Evolutionary conservation across 2,797 vertebrate species (phyloP), one percentile per base, ranked within the genome.

Genomic region (Muscicapa comitata): DNA sequence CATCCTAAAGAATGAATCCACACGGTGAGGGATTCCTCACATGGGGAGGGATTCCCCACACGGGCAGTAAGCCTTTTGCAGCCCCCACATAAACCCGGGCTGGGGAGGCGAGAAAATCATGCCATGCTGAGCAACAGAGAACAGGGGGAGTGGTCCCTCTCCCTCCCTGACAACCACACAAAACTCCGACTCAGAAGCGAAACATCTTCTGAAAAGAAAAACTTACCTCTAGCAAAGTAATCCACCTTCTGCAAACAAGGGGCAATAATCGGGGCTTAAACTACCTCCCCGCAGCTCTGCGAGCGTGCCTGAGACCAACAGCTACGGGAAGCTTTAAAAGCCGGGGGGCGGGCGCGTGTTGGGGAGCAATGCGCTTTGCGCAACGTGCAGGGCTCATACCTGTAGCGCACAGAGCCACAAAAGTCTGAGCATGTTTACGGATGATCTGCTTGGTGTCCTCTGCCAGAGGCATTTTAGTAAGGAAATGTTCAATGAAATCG

Each of bases 401-500:
- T 99, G 99, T 99, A 90, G 99, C 99, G 95, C 99, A 99, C 93
- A 99, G 99, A 73, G 99, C 99, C 88, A 99, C 99, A 84, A 99
- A 99, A 86, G 99, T 99, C 98, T 99, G 99, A 33, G 99, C 99
- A 40, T 99, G 99, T 95, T 99, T 99, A 97, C 99, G 99, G 95
- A 99, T 99, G 97, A 99, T 98, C 98, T 99, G 99, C 96, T 99
- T 99, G 98, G 98, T 99, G 97, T 98, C 99, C 88, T 98, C 98
- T 67, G 98, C 97, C 97, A 99, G 98, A 58, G 98, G 98, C 98
- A 99, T 98, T 97, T 99, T 99, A 98, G 98, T 98, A 93, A 99
- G 98, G 98, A 99, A 99, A 98, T 99, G 99, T 96, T 99, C 99
- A 47, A 99, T 99, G 98, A 99, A 99, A 94, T 99, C 99, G 58